Base-by-base conservation (phyloP, 1,140 invertebrate species). In the Drosophila mayri region DNA sequence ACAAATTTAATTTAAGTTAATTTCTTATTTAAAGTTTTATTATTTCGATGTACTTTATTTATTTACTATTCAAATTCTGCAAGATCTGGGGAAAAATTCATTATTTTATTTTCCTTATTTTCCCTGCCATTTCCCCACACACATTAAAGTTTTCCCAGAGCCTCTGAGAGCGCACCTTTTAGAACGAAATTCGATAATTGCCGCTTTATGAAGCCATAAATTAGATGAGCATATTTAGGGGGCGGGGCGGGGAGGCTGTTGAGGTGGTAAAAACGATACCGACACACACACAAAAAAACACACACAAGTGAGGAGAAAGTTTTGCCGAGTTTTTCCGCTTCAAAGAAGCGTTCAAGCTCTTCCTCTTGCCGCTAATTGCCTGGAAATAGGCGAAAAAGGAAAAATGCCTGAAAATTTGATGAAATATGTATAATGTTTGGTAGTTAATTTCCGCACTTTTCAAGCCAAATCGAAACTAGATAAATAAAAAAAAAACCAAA, bases 191-290 rank as follows among this genome's bases (percentile, higher is more conserved):
- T 72, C 66, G 66, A 72, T 72, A 72, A 72, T 64, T 65, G 71
- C 59, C 62, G 72, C 46, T 67, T 76, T 76, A 66, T 76, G 62
- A 76, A 76, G 72, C 54, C 74, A 76, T 76, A 76, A 76, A 76
- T 76, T 76, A 76, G 72, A 76, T 60, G 63, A 60, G 55, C 41
- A 67, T 47, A 61, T 75, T 73, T 62, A 25, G n/a, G 22, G 28
- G 32, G 38, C 38, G 38, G n/a, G 40, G n/a, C 3, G n/a, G 10
- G 3, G n/a, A 3, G 38, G 1, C 16, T 22, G 43, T 10, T 8
- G n/a, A 18, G 22, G 8, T 18, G 25, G 43, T 40, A 25, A 25
- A 46, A 40, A n/a, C 35, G 38, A 43, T 66, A 46, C 62, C 38
- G 44, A 25, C 30, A 18, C 30, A n/a, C 14, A 65, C 44, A 43